Evolutionary conservation across 1,140 invertebrate genomes (phyloP), one percentile per base, ranked within the genome.

Genomic region (Zaprionus taronus): DNA sequence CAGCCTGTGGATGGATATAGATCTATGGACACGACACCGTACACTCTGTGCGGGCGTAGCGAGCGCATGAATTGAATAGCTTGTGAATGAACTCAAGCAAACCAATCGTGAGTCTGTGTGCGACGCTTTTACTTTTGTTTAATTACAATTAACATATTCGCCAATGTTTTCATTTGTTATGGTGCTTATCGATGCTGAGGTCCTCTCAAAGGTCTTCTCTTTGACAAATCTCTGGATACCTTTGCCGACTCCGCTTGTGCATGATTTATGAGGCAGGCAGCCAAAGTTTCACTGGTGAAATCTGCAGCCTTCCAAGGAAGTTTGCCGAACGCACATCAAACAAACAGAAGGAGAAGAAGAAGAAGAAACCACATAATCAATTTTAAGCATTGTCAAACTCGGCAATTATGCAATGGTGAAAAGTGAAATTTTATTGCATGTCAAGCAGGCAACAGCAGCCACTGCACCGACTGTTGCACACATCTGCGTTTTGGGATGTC

Each of bases 341-440:
- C 69, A 69, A 55, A 66, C 49, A 80, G 49, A 72, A 31, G 6
- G 7, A 72, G 38, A 63, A 74, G 65, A 75, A 73, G 44, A 63
- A 71, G 63, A 64, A 24, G 56, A 49, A 67, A 70, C 47, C 49
- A 74, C 83, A 89, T 89, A 90, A 89, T 89, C 85, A 89, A 89
- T 89, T 89, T 90, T 90, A 90, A 89, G 86, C 81, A 89, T 89
- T 89, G 85, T 89, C 85, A 89, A 89, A 89, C 75, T 90, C 47
- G 47, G 81, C 85, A 89, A 89, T 89, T 89, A 89, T 89, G 85
- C 85, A 89, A 89, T 56, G 85, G 85, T 72, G 81, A 90, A 89
- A 89, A 89, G 85, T 90, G 85, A 89, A 89, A 89, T 89, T 89
- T 89, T 85, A 89, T 91, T 89, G 85, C 85, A 89, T 89, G 85